Conservation (phyloP, 2,113 vertebrate genomes). For the Mustela lutreola region DNA sequence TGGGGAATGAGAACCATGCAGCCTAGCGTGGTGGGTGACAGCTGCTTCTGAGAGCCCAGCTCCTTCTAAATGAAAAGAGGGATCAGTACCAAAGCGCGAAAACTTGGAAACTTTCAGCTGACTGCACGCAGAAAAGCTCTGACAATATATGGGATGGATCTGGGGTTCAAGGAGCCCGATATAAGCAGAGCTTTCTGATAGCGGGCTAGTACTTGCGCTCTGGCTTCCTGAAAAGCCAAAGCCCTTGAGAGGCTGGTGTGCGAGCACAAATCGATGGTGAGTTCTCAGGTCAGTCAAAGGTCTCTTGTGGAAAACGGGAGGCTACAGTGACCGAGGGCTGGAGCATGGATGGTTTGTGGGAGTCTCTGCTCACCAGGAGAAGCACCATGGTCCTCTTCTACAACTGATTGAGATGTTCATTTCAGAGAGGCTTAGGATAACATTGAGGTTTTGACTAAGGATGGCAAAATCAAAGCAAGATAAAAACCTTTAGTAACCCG, state of each 20-base stretch:
- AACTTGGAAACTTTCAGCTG: not conserved
- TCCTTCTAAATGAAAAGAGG: not conserved
- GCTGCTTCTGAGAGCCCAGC: not conserved
- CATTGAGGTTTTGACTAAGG: constrained; percentile 42
- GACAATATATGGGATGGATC: not conserved
- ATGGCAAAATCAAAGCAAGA: constrained; percentile 49
- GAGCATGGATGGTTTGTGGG: not conserved
- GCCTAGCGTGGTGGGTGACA: not conserved
- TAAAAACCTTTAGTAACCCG: not conserved
- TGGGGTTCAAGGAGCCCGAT: not conserved
- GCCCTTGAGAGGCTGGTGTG: not conserved
- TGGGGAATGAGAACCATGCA: not conserved
- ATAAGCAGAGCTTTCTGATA: not conserved
- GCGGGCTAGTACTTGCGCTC: not conserved
- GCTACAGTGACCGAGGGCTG: not conserved
- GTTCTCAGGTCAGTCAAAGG: not conserved
- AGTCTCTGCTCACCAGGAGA: not conserved
- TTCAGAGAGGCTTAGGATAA: constrained; percentile 56
- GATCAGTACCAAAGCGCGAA: not conserved
- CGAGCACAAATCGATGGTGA: not conserved
- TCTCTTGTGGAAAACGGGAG: not conserved
- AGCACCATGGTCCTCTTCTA: not conserved
- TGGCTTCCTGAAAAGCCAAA: not conserved
- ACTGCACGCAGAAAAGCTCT: not conserved
- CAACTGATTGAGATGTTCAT: not conserved